Base-by-base conservation (phyloP, 2,888 invertebrate genomes). In the Pseudococcus longispinus region DNA sequence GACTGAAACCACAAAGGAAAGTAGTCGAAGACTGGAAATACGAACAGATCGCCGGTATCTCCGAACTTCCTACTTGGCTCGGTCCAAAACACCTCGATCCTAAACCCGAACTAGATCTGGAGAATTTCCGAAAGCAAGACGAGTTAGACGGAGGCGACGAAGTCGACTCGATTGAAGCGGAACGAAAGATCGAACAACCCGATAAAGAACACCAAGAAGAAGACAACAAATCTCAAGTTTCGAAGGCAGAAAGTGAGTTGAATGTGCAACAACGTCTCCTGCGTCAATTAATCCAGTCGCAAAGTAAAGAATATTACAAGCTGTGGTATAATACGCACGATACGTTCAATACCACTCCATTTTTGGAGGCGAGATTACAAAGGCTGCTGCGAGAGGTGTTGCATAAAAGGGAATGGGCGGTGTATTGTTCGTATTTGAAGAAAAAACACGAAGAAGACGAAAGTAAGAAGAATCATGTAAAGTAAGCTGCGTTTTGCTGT, bases 241-340 rank as follows among this genome's bases (percentile, higher is more conserved):
- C 85, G 1, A 70, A 65, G 18, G 70, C 85, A 5, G 65, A 65
- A 20, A 85, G 74, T 26, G 85, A 85, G 5, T 18, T 37, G 0
- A 42, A 32, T 5, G 13, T 26, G 29, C 42, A 37, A 26, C 26
- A 44, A 46, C 4, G 55, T 20, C 18, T 86, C 11, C 80, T 80
- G 37, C 86, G 51, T 13, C 77, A 80, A 18, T 23, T 86, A 20
- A 65, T 55, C 42, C 70, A 74, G 18, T 70, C 46, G 18, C 74
- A 85, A n/a, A 85, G 74, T 29, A 86, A 86, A 55, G 86, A 86
- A 8, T 80, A 86, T 55, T 86, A 86, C 55, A 77, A 80, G 42
- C 26, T 86, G 23, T 86, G 86, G 86, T 86, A 86, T 23, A 77
- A 29, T 42, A 86, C 86, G 15, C 86, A 86, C 80, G 86, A 86